A percentile compares a stretch with the other conserved stretches of the same genome.
phyloP scores from a whole-genome alignment of 2,797 vertebrate genomes.

The Smutsia temminckii region DNA sequence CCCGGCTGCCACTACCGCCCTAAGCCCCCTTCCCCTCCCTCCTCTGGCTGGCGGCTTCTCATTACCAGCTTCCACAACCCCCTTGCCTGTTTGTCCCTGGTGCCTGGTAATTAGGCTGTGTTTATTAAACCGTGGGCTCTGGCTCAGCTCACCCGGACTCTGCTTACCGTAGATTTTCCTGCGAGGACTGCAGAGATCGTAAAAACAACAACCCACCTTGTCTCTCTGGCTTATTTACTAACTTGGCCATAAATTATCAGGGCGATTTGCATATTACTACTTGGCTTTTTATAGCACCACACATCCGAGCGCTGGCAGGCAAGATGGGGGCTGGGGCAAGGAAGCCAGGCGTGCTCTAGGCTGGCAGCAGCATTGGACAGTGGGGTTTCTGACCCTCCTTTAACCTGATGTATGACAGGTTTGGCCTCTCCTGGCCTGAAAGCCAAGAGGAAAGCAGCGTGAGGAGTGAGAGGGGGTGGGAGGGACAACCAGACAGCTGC shows the following conservation, averaged over 20 bases:
- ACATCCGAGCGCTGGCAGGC: slow-evolving; percentile 34
- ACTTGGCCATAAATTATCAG: slow-evolving; percentile 77
- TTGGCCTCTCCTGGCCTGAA: neutral
- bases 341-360: neutral
- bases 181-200: slow-evolving; percentile 23
- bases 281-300: slow-evolving; percentile 70
- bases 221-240: slow-evolving; percentile 62
- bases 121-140: slow-evolving; percentile 53
- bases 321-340: neutral
- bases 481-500: neutral
- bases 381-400: neutral
- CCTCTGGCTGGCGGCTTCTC: neutral
- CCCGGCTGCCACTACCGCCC: no score
- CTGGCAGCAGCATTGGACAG: neutral
- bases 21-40: no score
- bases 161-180: slow-evolving; percentile 18
- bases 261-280: slow-evolving; percentile 71
- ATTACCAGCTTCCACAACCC: neutral
- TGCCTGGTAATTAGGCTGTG: slow-evolving; percentile 70
- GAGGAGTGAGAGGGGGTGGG: fast-evolving
- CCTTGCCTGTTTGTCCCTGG: slow-evolving; percentile 35
- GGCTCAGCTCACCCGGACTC: slow-evolving; percentile 26
- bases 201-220: slow-evolving; percentile 71
- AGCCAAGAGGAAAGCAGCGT: neutral
- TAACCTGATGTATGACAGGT: neutral